Evolutionary conservation across 2,888 invertebrate genomes (phyloP), one percentile per base, ranked within the genome.

Genomic region (Plagiodera versicolora): DNA sequence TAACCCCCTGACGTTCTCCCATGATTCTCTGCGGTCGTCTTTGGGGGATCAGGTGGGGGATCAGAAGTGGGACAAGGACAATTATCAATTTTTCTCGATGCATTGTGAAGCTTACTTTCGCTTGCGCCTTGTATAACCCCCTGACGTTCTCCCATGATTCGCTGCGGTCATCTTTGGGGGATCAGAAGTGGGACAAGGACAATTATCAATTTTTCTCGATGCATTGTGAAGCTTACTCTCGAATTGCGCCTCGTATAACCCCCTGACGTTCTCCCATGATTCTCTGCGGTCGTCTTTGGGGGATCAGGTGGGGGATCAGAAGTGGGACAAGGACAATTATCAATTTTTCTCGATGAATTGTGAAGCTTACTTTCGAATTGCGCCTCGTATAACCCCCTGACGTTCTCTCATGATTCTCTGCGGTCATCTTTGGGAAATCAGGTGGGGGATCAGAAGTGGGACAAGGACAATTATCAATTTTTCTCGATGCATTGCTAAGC

Each of bases 381-480:
- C n/a, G n/a, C n/a, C n/a, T n/a, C n/a, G n/a, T n/a, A n/a, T n/a
- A n/a, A n/a, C n/a, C n/a, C n/a, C n/a, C n/a, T n/a, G n/a, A n/a
- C n/a, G n/a, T n/a, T n/a, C n/a, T n/a, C n/a, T n/a, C n/a, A n/a
- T n/a, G n/a, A n/a, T n/a, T n/a, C 3, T 24, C 6, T 24, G 24
- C 24, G 32, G 39, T 14, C 39, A 8, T 1, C 53, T 52, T 60
- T 56, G 63, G 56, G 57, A 69, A 70, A 72, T 72, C 72, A 71
- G 67, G 65, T 64, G 66, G 18, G 67, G 66, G 67, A 66, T 68
- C 68, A 63, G 67, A 61, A 66, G 68, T 60, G 68, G 67, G 70
- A 70, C 70, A 70, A 72, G 70, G 69, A 75, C 75, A 75, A 74
- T 75, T 72, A 74, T 71, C 72, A 74, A 73, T 74, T 73, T 66